These are phyloP conservation scores for Eurypyga helias DNA, from an alignment of 2,113 vertebrate genomes.

Conservation along the genomic window DNA sequence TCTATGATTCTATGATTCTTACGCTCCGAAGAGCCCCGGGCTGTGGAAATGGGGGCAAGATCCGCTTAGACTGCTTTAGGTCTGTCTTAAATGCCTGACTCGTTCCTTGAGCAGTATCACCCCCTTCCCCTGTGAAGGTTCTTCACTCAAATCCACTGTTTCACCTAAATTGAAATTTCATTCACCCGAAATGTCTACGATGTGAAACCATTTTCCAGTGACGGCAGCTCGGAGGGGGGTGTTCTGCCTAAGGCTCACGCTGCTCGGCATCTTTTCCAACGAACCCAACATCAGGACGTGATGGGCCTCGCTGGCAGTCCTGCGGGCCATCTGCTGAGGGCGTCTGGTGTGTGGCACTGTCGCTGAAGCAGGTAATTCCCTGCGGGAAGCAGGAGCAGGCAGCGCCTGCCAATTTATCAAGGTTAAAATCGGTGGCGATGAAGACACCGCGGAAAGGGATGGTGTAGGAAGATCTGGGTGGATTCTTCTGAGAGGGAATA, in stretches of 20 bases:
- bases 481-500: not conserved
- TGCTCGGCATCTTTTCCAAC: not conserved
- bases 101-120: not conserved
- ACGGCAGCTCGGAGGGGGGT: not conserved
- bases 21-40: too few species aligned
- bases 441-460: not conserved
- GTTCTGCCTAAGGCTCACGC: not conserved
- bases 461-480: not conserved
- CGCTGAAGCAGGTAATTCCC: conserved; percentile 32
- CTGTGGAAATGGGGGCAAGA: not conserved
- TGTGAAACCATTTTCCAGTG: not conserved
- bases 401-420: not conserved
- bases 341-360: conserved; percentile 13
- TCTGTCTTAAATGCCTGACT: not conserved
- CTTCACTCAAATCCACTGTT: not conserved
- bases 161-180: not conserved
- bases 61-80: not conserved
- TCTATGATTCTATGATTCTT: too few species aligned
- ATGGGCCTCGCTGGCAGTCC: conserved; percentile 8
- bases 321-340: conserved; percentile 31
- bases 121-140: too few species aligned
- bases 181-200: not conserved
- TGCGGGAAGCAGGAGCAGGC: not conserved
- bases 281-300: conserved; percentile 14
- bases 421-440: not conserved